Percentiles rank a stretch among this genome's conserved stretches.
Evolutionary conservation across 2,113 vertebrate genomes (phyloP).

Genomic region (Sturnira hondurensis): DNA sequence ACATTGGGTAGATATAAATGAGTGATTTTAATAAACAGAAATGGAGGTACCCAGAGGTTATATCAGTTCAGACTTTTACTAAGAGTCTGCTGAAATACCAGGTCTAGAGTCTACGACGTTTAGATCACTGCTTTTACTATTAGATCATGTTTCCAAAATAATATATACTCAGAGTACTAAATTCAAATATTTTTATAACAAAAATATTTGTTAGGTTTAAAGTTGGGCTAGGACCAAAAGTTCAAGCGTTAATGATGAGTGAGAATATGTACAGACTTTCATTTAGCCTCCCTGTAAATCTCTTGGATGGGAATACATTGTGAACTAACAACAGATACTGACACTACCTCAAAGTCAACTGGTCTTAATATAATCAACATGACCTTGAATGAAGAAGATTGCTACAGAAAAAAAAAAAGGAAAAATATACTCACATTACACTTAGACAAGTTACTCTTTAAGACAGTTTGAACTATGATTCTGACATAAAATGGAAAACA

Average conservation of each 20-base stretch:
- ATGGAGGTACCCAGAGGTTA: not conserved
- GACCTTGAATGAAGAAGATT: not conserved
- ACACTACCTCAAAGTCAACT: not conserved
- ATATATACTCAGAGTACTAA: not conserved
- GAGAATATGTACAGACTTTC: not conserved
- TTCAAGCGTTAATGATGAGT: not conserved
- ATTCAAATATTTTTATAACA: conserved; percentile 14
- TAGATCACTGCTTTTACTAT: not conserved
- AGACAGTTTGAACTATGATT: not conserved
- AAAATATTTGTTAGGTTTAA: not conserved
- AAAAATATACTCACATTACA: not conserved
- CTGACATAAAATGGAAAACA: not conserved
- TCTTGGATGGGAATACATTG: not conserved
- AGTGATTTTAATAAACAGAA: conserved; percentile 44
- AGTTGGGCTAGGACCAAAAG: not conserved
- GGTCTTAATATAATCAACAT: not conserved
- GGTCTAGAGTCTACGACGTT: not conserved
- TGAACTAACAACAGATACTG: not conserved
- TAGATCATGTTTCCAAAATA: not conserved
- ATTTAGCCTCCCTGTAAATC: conserved; percentile 6
- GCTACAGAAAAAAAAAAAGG: not conserved
- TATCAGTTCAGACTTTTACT: not conserved
- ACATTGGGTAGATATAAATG: not conserved
- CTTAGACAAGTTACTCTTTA: not conserved
- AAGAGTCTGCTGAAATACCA: conserved; percentile 8